Conservation (phyloP, 2,113 vertebrate genomes). For the Chelonoidis abingdonii region DNA sequence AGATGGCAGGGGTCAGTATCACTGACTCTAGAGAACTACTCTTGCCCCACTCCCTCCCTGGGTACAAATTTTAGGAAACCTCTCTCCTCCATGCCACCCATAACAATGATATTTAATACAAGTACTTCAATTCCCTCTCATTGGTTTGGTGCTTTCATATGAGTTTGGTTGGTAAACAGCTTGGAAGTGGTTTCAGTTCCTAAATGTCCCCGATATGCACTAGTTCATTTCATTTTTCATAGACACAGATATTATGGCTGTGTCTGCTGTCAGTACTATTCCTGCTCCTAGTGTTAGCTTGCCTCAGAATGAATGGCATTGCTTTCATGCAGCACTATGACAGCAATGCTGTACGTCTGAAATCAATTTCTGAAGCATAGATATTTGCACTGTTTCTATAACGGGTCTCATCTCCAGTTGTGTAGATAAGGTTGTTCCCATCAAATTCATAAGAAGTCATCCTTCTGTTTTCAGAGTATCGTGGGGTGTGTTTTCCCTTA, state of each 20-base stretch:
- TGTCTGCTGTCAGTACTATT: background rate
- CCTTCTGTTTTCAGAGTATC: background rate
- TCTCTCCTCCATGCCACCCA: accelerated
- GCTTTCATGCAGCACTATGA: background rate
- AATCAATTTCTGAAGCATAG: accelerated
- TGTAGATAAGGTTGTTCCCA: background rate
- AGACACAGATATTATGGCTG: background rate
- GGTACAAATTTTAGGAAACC: background rate
- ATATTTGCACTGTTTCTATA: background rate
- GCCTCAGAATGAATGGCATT: background rate
- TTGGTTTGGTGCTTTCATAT: background rate
- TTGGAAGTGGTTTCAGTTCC: background rate
- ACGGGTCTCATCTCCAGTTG: accelerated
- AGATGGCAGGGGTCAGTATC: background rate
- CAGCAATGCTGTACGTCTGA: background rate
- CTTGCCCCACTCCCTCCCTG: background rate
- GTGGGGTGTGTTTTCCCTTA: too few species aligned
- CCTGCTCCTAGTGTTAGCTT: background rate
- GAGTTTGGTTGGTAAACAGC: background rate
- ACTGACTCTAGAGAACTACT: background rate
- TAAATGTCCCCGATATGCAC: background rate
- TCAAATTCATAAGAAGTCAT: background rate
- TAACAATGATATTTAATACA: accelerated
- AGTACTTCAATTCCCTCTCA: background rate
- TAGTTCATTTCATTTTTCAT: background rate